Conservation (phyloP, 2,113 vertebrate species). For the Aspiorhynchus laticeps region DNA sequence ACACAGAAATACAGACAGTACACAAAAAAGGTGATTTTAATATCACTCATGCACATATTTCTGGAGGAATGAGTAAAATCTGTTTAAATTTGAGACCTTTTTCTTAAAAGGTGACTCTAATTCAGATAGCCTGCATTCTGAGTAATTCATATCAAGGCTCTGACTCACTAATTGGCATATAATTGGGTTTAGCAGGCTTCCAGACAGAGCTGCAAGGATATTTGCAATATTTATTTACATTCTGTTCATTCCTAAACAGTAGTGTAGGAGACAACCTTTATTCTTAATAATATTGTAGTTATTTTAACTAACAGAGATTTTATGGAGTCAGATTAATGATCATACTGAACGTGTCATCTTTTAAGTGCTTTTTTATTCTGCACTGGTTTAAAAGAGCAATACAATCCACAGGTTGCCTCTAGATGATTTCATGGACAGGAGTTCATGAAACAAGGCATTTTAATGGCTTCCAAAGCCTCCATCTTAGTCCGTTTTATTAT, state of each 20-base stretch:
- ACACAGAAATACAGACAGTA: too few species aligned
- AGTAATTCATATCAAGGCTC: neutral
- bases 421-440: neutral
- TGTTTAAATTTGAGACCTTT: neutral
- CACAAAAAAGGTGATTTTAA: neutral
- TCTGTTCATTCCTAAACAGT: neutral
- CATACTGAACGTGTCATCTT: neutral
- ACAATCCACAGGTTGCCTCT: neutral
- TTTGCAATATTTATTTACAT: neutral
- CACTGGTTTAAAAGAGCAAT: neutral
- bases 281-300: neutral
- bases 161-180: slow-evolving; percentile 4
- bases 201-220: neutral
- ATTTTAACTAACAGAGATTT: slow-evolving; percentile 4
- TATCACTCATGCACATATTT: neutral
- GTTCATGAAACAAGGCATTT: neutral
- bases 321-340: slow-evolving; percentile 22
- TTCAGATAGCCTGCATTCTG: neutral
- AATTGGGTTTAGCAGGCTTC: neutral
- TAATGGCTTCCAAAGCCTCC: neutral
- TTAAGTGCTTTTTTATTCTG: neutral
- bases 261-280: neutral
- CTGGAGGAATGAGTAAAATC: neutral
- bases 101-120: neutral
- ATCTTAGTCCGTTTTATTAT: neutral